A percentile compares a stretch with the other conserved stretches of the same genome.
These are phyloP conservation scores for Conomelus anceps DNA, from an alignment of 2,888 invertebrate species.

Conservation along the genomic window DNA sequence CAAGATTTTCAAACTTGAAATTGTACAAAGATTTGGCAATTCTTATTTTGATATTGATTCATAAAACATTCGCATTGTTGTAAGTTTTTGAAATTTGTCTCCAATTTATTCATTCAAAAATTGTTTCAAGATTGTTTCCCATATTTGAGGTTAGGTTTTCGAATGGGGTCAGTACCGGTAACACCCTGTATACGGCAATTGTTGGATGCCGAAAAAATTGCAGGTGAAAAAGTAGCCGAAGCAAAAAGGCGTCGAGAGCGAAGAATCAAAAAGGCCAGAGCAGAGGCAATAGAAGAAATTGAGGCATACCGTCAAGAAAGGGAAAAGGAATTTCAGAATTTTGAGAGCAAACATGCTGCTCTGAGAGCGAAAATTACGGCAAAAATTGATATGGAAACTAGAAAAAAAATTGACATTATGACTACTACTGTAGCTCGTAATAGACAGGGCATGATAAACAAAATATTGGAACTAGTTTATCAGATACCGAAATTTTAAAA, in stretches of 20 bases:
- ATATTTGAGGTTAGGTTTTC: no score
- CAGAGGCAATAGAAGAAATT: neutral
- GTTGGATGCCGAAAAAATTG: neutral
- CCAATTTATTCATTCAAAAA: no score
- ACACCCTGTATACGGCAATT: neutral
- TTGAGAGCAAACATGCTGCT: neutral
- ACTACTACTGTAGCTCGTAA: neutral
- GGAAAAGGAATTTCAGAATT: neutral
- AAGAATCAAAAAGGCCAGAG: neutral
- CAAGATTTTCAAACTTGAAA: no score
- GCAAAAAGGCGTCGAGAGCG: neutral
- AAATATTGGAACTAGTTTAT: neutral
- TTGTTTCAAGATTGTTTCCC: no score
- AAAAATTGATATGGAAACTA: neutral
- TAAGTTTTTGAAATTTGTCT: no score
- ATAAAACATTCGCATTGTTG: no score
- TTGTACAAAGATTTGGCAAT: no score
- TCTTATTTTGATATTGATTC: no score
- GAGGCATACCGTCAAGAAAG: neutral
- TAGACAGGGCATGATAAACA: neutral
- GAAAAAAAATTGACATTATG: neutral
- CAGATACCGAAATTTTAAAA: neutral
- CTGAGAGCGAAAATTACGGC: neutral
- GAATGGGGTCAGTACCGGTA: neutral
- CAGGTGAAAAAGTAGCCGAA: neutral